phyloP scores from a whole-genome alignment of 1,140 invertebrate genomes.

The Calliphora vicina region DNA sequence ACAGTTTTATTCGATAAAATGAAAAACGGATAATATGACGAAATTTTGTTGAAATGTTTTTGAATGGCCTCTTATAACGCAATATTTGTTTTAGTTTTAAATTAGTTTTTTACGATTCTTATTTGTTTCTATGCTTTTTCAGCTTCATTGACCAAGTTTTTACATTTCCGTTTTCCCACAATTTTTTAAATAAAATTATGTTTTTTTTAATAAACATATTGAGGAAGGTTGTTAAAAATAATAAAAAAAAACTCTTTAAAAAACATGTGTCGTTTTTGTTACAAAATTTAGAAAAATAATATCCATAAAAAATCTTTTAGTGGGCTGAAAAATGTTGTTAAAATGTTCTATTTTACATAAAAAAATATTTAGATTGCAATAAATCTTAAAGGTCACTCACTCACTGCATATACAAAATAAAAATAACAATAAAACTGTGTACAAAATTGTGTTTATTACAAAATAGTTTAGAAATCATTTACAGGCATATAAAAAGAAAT shows the following conservation, averaged over 20 bases:
- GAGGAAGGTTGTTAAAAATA: not conserved
- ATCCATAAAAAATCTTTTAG: not conserved
- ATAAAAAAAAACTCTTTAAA: not conserved
- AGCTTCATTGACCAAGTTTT: not conserved
- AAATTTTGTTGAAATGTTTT: not conserved
- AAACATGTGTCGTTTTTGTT: conserved; percentile 8
- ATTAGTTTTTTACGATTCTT: not conserved
- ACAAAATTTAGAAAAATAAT: not conserved
- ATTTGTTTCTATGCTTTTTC: not conserved
- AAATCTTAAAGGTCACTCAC: not conserved
- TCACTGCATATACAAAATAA: not conserved
- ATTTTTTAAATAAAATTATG: not conserved
- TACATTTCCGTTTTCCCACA: not conserved
- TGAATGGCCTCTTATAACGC: not conserved
- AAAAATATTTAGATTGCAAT: not conserved
- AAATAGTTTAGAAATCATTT: not conserved
- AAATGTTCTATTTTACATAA: not conserved
- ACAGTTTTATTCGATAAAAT: not conserved
- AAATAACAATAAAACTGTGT: too few species aligned
- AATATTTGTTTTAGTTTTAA: conserved; percentile 10
- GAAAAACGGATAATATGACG: not conserved
- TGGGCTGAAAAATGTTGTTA: not conserved
- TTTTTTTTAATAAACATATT: not conserved
- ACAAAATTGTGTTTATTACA: not conserved
- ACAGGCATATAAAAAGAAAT: not conserved